Conservation (phyloP, 1,140 invertebrate species). For the Drosophila sproati region DNA sequence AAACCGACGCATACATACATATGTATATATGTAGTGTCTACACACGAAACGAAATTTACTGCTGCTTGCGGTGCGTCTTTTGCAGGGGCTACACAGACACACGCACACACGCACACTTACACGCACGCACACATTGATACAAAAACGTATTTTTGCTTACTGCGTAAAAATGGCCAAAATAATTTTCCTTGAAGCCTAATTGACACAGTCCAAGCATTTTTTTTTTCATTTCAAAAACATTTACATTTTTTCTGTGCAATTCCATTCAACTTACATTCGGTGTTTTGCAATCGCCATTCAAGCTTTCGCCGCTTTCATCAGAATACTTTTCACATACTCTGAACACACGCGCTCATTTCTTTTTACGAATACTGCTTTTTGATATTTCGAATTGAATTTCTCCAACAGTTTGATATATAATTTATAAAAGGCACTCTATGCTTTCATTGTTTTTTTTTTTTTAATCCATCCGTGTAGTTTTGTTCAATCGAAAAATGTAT, state of each 20-base stretch:
- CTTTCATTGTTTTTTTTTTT: conserved; percentile 35
- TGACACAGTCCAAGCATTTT: conserved; percentile 18
- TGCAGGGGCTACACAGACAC: conserved; percentile 28
- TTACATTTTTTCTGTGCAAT: conserved; percentile 5
- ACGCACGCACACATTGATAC: conserved; percentile 27
- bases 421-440: conserved; percentile 38
- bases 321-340: conserved; percentile 33
- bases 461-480: conserved; percentile 26
- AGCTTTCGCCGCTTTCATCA: conserved; percentile 32
- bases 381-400: conserved; percentile 12
- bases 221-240: conserved; percentile 16
- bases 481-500: conserved; percentile 33
- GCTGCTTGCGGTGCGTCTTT: conserved; percentile 41
- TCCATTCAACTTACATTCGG: conserved; percentile 20
- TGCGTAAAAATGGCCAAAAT: conserved; percentile 61
- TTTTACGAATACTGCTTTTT: conserved; percentile 23
- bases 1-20: conserved; percentile 40
- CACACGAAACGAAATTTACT: conserved; percentile 40
- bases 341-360: conserved; percentile 32
- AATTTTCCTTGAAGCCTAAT: conserved; percentile 32
- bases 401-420: conserved; percentile 30
- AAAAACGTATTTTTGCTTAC: conserved; percentile 51
- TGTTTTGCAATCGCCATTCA: conserved; percentile 25
- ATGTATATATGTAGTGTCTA: conserved; percentile 21
- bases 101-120: conserved; percentile 7